Base-by-base conservation (phyloP, 1,140 invertebrate genomes). In the Achroia grisella region DNA sequence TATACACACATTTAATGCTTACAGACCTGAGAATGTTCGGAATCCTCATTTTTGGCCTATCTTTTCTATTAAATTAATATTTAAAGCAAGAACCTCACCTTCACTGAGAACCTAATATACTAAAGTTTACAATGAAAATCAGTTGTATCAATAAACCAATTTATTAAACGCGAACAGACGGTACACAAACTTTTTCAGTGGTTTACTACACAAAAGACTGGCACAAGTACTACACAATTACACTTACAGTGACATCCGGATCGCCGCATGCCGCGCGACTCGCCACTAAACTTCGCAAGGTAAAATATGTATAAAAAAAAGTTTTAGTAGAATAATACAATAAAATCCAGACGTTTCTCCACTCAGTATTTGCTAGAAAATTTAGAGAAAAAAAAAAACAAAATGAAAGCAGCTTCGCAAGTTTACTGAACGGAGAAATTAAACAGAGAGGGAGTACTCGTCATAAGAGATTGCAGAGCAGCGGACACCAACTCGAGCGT, bases 371-470 rank as follows among this genome's bases (percentile, higher is more conserved):
- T 70, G 64, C 66, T 48, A 48, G 45, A 57, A 52, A 44, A 10
- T 4, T 31, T 31, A 53, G 46, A 43, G 5, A 45, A 52, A 45
- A 48, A 49, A 46, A 41, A 33, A 35, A 30, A 45, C 44, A 51
- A 46, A 60, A 54, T 42, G 33, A 55, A 31, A 44, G 42, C 41
- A 11, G 61, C 51, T 17, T 56, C 66, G 66, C 70, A 70, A 68
- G 70, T 43, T 44, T 62, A 35, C 56, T 58, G 13, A 56, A 62
- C 51, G 51, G 43, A 73, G 64, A 71, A 69, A 64, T 29, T 39
- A 15, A 33, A 33, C 34, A 46, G 33, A 44, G 48, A 53, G 48
- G 43, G 13, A 32, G 44, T 39, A 46, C 49, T 35, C 13, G 23
- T 14, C 17, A 17, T 14, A 42, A 41, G 31, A 34, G 37, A 39